A percentile compares a stretch with the other conserved stretches of the same genome.
Conservation (phyloP, 2,797 vertebrate species). For the Yasuhikotakia modesta region DNA sequence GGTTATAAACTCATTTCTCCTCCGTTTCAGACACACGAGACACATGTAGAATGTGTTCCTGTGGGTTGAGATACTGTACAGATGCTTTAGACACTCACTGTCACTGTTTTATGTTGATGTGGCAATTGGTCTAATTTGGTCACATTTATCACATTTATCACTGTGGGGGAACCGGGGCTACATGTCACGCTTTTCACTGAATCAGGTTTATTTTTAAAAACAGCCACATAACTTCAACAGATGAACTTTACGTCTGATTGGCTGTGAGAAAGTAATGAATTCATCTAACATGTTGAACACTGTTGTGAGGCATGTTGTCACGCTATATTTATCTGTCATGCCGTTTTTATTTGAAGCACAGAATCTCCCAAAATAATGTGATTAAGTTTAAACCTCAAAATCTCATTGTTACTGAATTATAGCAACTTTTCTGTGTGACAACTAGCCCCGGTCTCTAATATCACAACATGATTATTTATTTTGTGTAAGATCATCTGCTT, state of each 20-base stretch:
- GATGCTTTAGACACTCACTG: too few relatives aligned
- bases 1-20: conserved; percentile 1
- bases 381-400: too few relatives aligned
- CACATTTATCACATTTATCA: background rate
- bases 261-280: background rate
- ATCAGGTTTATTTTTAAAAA: background rate
- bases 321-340: too few relatives aligned
- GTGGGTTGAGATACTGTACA: background rate
- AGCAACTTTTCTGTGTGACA: background rate
- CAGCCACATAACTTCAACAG: background rate
- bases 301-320: too few relatives aligned
- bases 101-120: background rate
- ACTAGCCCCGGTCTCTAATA: background rate
- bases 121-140: background rate
- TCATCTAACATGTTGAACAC: background rate
- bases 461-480: background rate
- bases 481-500: background rate
- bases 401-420: background rate
- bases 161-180: background rate
- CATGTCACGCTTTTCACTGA: background rate
- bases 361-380: too few relatives aligned
- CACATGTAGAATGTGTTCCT: background rate
- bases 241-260: background rate
- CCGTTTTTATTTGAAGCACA: too few relatives aligned
- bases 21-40: background rate